Base-by-base conservation (phyloP, 2,113 vertebrate species). In the Marmota flaviventris region DNA sequence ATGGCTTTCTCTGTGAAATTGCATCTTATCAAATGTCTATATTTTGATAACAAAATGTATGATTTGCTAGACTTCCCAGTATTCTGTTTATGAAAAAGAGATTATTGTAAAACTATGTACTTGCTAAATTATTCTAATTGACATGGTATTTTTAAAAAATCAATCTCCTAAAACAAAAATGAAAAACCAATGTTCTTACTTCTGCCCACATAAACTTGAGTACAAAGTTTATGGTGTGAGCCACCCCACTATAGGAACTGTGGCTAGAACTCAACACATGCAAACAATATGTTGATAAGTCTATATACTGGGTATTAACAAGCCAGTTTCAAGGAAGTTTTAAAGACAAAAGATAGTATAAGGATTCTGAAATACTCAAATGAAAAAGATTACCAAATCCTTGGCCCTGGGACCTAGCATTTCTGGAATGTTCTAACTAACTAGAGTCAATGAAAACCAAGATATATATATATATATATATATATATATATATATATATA, bases 141-240 rank as follows among this genome's bases (percentile, higher is more conserved):
- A 84, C 51, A 73, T 18, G 45, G 45, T 42, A 89, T 69, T 89
- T 93, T 93, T 25, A 58, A 81, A 88, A 34, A 65, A 58, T 8
- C 4, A 61, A 76, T 70, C 42, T 75, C 12, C 24, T n/a, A 76
- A 89, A 94, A 91, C 18, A 97, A 89, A 97, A 97, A 78, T 58
- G 45, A 70, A 91, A 95, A 94, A 45, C 48, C 81, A 81, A 65
- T 72, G 37, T 42, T 69, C 69, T 93, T 90, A 83, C 29, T 72
- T 86, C 83, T 70, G 37, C 45, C 45, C 45, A 45, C 45, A 45
- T 45, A 45, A 9, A 45, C 45, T 45, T 45, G 45, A 45, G 8
- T 45, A 45, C 45, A 45, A 45, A 45, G 45, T 45, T 45, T 45
- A 45, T 45, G 45, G 45, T 1, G 8, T 45, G 45, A 45, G 45